These are phyloP conservation scores for Ramphastos sulfuratus DNA, from an alignment of 2,113 vertebrate genomes.

Conservation along the genomic window DNA sequence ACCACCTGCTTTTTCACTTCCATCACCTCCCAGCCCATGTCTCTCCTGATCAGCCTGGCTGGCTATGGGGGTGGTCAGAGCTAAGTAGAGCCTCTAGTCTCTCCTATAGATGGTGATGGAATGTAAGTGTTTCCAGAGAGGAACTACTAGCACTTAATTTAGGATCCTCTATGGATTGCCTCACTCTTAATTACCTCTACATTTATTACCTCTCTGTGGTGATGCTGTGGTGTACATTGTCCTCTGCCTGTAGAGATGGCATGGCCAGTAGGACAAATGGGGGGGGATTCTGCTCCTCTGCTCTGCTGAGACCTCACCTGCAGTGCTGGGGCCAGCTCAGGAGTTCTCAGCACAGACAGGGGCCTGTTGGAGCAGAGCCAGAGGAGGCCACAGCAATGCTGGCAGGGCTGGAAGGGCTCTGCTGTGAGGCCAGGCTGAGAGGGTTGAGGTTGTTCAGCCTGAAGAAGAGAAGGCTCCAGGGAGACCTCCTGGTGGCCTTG, in stretches of 20 bases:
- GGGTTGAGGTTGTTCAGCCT: too few species aligned
- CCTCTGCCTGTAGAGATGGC: not conserved
- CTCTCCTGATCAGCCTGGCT: not conserved
- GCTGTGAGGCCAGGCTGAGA: too few species aligned
- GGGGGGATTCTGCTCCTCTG: not conserved
- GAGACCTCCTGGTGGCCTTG: too few species aligned
- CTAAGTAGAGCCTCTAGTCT: not conserved
- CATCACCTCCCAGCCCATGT: not conserved
- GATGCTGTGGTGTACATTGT: not conserved
- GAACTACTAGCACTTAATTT: not conserved
- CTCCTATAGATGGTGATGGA: not conserved
- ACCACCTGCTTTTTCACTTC: not conserved
- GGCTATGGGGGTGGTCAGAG: not conserved
- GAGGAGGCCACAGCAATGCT: too few species aligned
- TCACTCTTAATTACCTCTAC: not conserved
- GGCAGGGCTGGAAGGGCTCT: too few species aligned
- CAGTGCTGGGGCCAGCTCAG: too few species aligned
- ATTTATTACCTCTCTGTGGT: not conserved
- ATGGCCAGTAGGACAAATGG: not conserved
- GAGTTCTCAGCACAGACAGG: too few species aligned
- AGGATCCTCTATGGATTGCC: not conserved
- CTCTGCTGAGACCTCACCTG: too few species aligned
- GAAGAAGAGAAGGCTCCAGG: too few species aligned
- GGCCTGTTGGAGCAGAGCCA: too few species aligned
- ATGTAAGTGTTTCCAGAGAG: not conserved